These are phyloP conservation scores for Coreoperca whiteheadi DNA, from an alignment of 2,113 vertebrate genomes.

Conservation along the genomic window DNA sequence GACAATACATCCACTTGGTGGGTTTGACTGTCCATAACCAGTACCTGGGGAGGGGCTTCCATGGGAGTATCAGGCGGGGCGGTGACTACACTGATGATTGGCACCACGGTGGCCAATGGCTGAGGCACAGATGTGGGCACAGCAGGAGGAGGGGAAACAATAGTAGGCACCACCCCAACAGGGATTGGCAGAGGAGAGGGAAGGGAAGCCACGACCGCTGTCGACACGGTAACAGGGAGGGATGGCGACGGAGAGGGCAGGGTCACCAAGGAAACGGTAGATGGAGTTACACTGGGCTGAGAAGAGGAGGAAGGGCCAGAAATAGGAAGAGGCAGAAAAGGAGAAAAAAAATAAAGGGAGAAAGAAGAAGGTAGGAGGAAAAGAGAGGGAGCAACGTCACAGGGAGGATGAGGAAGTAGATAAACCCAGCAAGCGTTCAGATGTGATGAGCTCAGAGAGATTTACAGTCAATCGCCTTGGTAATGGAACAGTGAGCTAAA, in stretches of 20 bases:
- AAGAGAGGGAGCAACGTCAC: constrained; percentile 54
- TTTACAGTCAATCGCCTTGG: not conserved
- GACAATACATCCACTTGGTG: constrained; percentile 33
- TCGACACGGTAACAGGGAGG: constrained; percentile 69
- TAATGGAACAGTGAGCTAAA: constrained; percentile 30
- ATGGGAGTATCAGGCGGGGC: constrained; percentile 86
- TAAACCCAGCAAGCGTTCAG: constrained; percentile 32
- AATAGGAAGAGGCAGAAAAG: constrained; percentile 33
- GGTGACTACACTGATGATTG: constrained; percentile 91
- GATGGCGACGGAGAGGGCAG: constrained; percentile 56
- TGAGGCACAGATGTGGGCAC: constrained; percentile 85
- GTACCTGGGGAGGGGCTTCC: constrained; percentile 93
- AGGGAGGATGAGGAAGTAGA: constrained; percentile 26
- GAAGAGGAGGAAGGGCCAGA: constrained; percentile 41
- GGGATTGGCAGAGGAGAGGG: constrained; percentile 68
- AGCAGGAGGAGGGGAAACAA: constrained; percentile 72
- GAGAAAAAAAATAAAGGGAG: constrained; percentile 32
- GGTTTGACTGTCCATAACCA: constrained; percentile 38
- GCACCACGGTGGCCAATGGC: constrained; percentile 89
- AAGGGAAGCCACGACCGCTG: constrained; percentile 65
- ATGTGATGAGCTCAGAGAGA: constrained; percentile 12
- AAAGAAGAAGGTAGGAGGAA: constrained; percentile 17
- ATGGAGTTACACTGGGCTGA: constrained; percentile 66
- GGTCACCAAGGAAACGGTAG: constrained; percentile 56
- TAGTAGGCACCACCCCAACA: constrained; percentile 80